Evolutionary conservation across 1,140 invertebrate species (phyloP).

Genomic region (Eriocheir sinensis): DNA sequence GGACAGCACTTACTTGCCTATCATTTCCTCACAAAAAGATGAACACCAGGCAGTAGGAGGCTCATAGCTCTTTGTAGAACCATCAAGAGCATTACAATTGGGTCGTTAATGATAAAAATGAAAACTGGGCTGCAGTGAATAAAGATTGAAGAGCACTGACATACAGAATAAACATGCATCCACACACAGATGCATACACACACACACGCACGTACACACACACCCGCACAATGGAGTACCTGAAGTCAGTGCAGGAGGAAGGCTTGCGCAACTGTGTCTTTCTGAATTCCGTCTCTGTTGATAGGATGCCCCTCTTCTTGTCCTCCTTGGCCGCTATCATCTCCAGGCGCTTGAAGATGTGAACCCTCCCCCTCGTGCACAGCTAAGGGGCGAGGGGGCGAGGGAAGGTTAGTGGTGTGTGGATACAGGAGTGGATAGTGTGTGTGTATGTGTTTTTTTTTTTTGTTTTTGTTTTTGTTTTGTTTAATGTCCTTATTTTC

Average conservation of each 20-base stretch:
- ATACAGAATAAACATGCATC: too few relatives aligned
- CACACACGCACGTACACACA: constrained; percentile 21
- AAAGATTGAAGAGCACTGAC: too few relatives aligned
- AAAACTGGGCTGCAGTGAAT: too few relatives aligned
- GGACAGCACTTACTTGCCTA: too few relatives aligned
- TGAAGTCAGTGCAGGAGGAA: constrained; percentile 73
- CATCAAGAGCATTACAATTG: too few relatives aligned
- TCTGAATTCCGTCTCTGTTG: constrained; percentile 80
- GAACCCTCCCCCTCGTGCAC: constrained; percentile 94
- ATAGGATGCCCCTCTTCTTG: constrained; percentile 81
- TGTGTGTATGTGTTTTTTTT: too few relatives aligned
- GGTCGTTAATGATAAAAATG: too few relatives aligned
- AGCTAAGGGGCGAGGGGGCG: constrained; percentile 85
- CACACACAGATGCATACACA: neutral
- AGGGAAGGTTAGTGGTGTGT: neutral
- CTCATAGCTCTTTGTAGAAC: too few relatives aligned
- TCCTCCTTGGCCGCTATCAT: constrained; percentile 89
- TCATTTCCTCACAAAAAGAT: too few relatives aligned
- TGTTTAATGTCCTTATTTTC: too few relatives aligned
- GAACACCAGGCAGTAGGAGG: too few relatives aligned
- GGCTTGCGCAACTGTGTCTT: constrained; percentile 78
- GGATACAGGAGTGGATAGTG: neutral
- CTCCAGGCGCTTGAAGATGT: constrained; percentile 97
- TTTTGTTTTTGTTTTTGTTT: too few relatives aligned
- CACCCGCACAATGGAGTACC: constrained; percentile 28